Evolutionary conservation across 2,888 invertebrate species (phyloP).

Genomic region (Trichopria drosophilae): DNA sequence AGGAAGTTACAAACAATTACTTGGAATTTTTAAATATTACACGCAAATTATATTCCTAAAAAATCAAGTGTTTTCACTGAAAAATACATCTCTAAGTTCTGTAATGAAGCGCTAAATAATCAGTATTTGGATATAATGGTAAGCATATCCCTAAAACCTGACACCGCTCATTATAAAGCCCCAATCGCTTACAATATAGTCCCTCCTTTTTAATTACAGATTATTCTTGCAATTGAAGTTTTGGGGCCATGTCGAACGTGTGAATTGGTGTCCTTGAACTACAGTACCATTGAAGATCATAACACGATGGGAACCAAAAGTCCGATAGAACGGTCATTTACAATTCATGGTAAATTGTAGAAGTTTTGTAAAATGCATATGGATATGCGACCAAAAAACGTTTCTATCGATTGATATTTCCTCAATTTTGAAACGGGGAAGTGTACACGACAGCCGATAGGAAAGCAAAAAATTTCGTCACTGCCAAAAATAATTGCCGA

Average conservation of each 20-base stretch:
- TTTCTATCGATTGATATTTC: conserved; percentile 5
- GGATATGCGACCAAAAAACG: background rate
- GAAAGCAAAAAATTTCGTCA: conserved; percentile 21
- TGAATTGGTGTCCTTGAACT: conserved; percentile 1
- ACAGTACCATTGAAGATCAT: background rate
- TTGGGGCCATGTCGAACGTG: background rate
- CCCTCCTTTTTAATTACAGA: background rate
- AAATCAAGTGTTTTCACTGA: conserved; percentile 20
- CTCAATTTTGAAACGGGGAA: conserved; percentile 17
- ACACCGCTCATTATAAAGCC: no score
- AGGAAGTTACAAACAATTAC: background rate
- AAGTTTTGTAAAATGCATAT: no score
- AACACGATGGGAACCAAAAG: no score
- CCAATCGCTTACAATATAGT: no score
- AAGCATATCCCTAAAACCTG: conserved; percentile 4
- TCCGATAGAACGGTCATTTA: no score
- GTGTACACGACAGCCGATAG: conserved; percentile 18
- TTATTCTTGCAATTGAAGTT: background rate
- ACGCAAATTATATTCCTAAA: conserved; percentile 10
- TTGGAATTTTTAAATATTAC: conserved; percentile 1
- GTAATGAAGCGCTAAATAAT: conserved; percentile 16
- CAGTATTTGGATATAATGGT: conserved; percentile 26
- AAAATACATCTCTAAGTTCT: conserved; percentile 12
- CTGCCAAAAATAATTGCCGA: conserved; percentile 25
- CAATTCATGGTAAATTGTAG: no score